Base-by-base conservation (phyloP, 2,113 vertebrate species). In the Lonchura striata region DNA sequence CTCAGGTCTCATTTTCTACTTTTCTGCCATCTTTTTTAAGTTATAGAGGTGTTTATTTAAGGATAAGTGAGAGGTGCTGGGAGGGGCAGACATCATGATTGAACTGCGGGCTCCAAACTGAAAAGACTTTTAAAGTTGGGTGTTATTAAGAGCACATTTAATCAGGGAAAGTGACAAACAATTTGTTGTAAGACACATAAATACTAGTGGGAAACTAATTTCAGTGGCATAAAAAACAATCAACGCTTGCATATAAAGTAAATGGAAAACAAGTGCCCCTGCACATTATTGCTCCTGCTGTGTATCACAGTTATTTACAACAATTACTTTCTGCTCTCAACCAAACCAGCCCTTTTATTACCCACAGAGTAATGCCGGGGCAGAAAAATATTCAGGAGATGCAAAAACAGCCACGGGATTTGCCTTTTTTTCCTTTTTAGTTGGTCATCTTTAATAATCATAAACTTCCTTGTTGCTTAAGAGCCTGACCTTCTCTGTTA, bases 81-180 rank as follows among this genome's bases (percentile, higher is more conserved):
- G 91, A 96, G 93, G 81, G 88, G 80, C 28, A 80, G 82, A 70
- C 77, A 77, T 53, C 21, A 4, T 95, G 93, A 95, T 95, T 97
- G 95, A 97, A 90, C 87, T 94, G 92, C 65, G 56, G 92, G 74
- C 60, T 94, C 52, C 69, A 85, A 91, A 82, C 75, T 91, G 86
- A 91, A 91, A 96, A 94, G 84, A 95, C 87, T 95, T 91, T 82
- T 94, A 86, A 96, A 88, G 91, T 41, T 93, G 86, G 41, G 41
- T 93, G 88, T 91, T 96, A 94, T 94, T 97, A 96, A 94, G 80
- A 88, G 78, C 28, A 2, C 60, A 66, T 92, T 97, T 97, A 97
- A 97, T 97, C 96, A 97, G 87, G 63, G 80, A 88, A 95, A 92
- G 76, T 95, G 96, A 96, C 94, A 97, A 96, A 96, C 89, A 95